Conservation (phyloP, 2,113 vertebrate species). For the Gnathonemus echidnorhynchus region DNA sequence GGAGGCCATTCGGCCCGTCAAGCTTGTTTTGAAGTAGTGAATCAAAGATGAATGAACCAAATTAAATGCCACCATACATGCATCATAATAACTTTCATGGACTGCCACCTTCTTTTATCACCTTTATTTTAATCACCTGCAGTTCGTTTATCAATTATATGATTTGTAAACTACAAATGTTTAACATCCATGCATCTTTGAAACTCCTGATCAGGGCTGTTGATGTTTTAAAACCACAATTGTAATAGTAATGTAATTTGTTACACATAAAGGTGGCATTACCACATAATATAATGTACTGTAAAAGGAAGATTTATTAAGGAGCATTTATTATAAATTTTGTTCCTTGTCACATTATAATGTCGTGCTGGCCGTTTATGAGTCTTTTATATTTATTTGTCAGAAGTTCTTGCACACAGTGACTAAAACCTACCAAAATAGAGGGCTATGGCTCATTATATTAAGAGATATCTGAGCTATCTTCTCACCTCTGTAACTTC, state of each 20-base stretch:
- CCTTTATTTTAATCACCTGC: not conserved
- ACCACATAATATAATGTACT: not conserved
- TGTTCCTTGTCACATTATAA: not conserved
- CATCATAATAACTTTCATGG: not conserved
- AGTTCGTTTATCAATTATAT: not conserved
- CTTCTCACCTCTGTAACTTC: slow-evolving; percentile 69
- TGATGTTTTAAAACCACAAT: not conserved
- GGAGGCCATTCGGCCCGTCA: too few relatives aligned
- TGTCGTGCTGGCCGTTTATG: not conserved
- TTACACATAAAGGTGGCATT: not conserved
- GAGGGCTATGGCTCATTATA: not conserved
- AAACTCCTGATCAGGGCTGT: not conserved
- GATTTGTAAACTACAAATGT: not conserved
- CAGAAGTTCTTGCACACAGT: not conserved
- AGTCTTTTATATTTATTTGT: not conserved
- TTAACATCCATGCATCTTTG: not conserved
- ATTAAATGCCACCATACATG: not conserved
- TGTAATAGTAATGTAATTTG: not conserved
- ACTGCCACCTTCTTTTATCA: not conserved
- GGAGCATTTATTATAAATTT: not conserved
- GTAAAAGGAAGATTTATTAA: not conserved
- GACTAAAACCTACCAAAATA: not conserved
- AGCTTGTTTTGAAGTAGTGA: not conserved
- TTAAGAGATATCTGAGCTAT: not conserved
- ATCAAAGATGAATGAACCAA: not conserved